Conservation (phyloP, 2,113 vertebrate species). For the Sturnus vulgaris region DNA sequence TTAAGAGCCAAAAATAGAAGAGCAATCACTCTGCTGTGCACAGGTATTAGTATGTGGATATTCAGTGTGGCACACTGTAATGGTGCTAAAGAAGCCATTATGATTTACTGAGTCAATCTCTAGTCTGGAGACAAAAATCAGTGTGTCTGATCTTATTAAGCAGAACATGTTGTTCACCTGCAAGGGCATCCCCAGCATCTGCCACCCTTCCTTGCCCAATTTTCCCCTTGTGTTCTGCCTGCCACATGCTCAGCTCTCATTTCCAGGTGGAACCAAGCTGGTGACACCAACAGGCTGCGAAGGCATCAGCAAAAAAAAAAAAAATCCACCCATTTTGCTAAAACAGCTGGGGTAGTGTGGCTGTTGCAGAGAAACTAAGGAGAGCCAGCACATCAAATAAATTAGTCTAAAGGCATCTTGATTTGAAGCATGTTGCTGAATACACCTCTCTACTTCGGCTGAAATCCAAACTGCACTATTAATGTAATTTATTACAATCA, state of each 20-base stretch:
- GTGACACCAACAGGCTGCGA: background rate
- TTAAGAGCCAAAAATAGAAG: background rate
- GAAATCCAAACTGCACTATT: constrained; percentile 27
- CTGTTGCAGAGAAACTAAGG: background rate
- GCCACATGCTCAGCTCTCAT: background rate
- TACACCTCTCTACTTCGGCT: constrained; percentile 19
- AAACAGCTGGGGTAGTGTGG: background rate
- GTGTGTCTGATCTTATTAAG: background rate
- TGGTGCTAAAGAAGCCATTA: background rate
- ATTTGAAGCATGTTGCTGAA: constrained; percentile 49
- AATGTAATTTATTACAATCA: constrained; percentile 56
- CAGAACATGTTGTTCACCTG: background rate
- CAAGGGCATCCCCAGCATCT: background rate
- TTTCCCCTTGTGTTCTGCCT: background rate
- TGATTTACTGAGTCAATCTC: background rate
- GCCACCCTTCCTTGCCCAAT: background rate
- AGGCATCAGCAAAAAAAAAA: background rate
- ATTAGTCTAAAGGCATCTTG: constrained; percentile 32
- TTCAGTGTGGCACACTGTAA: background rate
- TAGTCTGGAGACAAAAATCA: background rate
- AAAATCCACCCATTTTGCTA: background rate
- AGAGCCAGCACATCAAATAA: background rate
- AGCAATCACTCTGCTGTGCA: background rate
- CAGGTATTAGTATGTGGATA: background rate
- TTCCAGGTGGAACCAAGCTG: background rate